phyloP scores from a whole-genome alignment of 2,888 invertebrate species.

The Smittia aterrima region DNA sequence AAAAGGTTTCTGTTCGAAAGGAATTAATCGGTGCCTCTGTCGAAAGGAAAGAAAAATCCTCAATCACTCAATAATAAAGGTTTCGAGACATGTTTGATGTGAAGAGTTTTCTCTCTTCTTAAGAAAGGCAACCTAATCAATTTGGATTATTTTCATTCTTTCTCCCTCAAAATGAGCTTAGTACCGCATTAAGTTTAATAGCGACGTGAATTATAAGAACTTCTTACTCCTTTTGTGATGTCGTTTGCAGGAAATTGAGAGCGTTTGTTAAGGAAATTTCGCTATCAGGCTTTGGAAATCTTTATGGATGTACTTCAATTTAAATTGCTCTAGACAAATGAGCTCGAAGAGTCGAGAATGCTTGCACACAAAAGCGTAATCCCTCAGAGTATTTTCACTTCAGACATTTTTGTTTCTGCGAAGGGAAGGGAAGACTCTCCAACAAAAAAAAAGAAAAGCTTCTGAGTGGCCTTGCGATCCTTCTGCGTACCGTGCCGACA shows the following conservation, averaged over 20 bases:
- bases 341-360: background rate
- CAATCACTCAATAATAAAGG: slow-evolving; percentile 7
- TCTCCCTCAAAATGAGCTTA: background rate
- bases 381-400: too few species aligned
- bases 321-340: slow-evolving; percentile 2
- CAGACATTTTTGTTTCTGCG: background rate
- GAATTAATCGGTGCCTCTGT: background rate
- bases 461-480: too few species aligned
- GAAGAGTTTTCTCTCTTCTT: background rate
- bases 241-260: slow-evolving; percentile 11
- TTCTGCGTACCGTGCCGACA: too few species aligned
- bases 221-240: background rate
- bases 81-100: slow-evolving; percentile 3
- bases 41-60: background rate
- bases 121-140: background rate
- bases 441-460: too few species aligned
- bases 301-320: background rate
- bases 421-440: background rate
- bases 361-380: background rate
- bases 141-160: slow-evolving; percentile 8
- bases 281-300: background rate
- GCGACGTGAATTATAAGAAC: background rate
- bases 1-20: background rate
- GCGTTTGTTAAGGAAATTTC: background rate
- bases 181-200: background rate